Percentiles rank a stretch among this genome's conserved stretches.
Evolutionary conservation across 2,888 invertebrate species (phyloP).

Genomic region (Schizaphis graminum): DNA sequence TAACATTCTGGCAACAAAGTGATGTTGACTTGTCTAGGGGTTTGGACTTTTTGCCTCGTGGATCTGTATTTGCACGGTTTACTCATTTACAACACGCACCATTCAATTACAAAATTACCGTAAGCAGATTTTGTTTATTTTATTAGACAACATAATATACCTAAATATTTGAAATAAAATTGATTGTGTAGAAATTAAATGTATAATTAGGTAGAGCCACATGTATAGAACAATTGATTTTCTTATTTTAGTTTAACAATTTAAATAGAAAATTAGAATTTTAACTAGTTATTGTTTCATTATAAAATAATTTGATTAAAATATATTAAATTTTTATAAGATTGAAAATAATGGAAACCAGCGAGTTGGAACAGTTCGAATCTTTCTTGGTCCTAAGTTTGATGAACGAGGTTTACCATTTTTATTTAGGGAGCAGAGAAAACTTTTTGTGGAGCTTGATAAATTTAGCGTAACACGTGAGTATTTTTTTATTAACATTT

Average conservation of each 20-base stretch:
- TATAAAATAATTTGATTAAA: neutral
- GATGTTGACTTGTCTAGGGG: slow-evolving; percentile 84
- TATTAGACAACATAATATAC: neutral
- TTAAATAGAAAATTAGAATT: neutral
- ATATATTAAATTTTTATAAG: slow-evolving; percentile 19
- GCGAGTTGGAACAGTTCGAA: slow-evolving; percentile 77
- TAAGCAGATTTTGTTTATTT: slow-evolving; percentile 70
- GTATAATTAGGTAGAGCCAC: neutral
- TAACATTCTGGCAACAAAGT: slow-evolving; percentile 85
- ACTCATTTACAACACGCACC: slow-evolving; percentile 84
- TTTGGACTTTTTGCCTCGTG: slow-evolving; percentile 85
- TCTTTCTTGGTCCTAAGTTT: slow-evolving; percentile 78
- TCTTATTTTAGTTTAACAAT: neutral
- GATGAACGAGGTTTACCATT: slow-evolving; percentile 78
- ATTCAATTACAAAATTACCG: slow-evolving; percentile 76
- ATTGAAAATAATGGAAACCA: slow-evolving; percentile 70
- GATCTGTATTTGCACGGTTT: slow-evolving; percentile 80
- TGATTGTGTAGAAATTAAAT: neutral
- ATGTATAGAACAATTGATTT: neutral
- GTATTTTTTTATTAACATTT: slow-evolving; percentile 69
- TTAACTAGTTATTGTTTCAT: neutral
- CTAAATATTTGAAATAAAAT: neutral
- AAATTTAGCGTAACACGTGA: slow-evolving; percentile 78
- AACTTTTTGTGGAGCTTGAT: slow-evolving; percentile 80
- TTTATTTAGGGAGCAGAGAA: slow-evolving; percentile 76